Evolutionary conservation across 2,888 invertebrate species (phyloP).

Genomic region (Seira sanloemensis): DNA sequence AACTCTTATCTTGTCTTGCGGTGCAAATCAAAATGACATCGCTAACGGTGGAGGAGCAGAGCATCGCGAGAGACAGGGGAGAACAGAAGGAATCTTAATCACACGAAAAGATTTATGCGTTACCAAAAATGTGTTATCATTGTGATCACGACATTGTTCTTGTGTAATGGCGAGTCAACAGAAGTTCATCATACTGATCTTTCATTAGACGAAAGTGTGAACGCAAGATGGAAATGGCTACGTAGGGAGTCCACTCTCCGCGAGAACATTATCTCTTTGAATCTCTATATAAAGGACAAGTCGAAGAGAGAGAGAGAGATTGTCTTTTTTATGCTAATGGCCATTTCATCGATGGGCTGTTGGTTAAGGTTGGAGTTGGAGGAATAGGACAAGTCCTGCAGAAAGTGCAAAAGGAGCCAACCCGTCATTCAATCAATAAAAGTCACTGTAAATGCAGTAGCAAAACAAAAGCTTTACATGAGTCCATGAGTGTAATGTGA

Average conservation of each 20-base stretch:
- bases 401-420: background rate
- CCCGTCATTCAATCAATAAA: slow-evolving; percentile 42
- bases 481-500: too few species aligned
- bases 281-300: slow-evolving; percentile 47
- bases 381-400: too few species aligned
- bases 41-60: too few species aligned
- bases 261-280: slow-evolving; percentile 35
- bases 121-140: slow-evolving; percentile 1
- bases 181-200: slow-evolving; percentile 24
- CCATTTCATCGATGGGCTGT: slow-evolving; percentile 31
- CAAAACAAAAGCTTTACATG: background rate
- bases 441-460: slow-evolving; percentile 16
- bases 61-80: background rate
- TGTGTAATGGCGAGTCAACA: slow-evolving; percentile 31
- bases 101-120: background rate
- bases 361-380: slow-evolving; percentile 34
- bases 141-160: slow-evolving; percentile 44
- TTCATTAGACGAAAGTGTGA: background rate
- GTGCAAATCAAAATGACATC: background rate
- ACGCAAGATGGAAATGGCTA: background rate
- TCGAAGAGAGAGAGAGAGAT: slow-evolving; percentile 15
- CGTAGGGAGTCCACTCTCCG: slow-evolving; percentile 8
- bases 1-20: background rate
- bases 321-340: slow-evolving; percentile 50
- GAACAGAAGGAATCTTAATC: slow-evolving; percentile 10